phyloP scores from a whole-genome alignment of 2,113 vertebrate genomes.

The Malurus elegans region DNA sequence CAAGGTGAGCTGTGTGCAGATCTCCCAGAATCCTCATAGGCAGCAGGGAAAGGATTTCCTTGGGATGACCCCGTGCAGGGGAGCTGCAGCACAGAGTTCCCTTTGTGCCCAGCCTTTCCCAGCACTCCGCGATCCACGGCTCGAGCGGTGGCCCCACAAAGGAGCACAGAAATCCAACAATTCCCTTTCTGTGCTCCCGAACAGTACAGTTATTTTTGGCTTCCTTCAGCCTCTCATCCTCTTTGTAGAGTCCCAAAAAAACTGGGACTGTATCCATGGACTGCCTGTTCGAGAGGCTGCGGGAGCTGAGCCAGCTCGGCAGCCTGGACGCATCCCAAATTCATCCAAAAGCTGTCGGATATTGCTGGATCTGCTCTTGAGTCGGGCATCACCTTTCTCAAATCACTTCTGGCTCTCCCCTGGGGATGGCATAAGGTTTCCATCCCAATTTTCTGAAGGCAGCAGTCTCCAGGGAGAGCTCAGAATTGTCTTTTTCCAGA shows the following conservation, averaged over 20 bases:
- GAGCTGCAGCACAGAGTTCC: neutral
- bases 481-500: neutral
- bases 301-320: neutral
- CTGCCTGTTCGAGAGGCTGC: neutral
- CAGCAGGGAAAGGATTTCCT: neutral
- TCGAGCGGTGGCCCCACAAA: neutral
- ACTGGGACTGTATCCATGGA: conserved; percentile 9
- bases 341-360: neutral
- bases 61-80: neutral
- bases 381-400: neutral
- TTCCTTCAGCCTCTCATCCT: conserved; percentile 34
- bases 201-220: neutral
- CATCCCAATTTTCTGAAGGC: neutral
- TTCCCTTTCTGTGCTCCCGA: neutral
- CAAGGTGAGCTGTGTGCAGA: neutral
- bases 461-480: neutral
- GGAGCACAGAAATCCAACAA: neutral
- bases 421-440: neutral
- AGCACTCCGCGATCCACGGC: neutral
- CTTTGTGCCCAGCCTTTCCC: conserved; percentile 11
- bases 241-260: conserved; percentile 21
- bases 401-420: neutral
- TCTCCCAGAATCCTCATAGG: neutral
- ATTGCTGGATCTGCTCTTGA: neutral
- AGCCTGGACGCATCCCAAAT: neutral